Percentiles rank a stretch among this genome's conserved stretches.
These are phyloP conservation scores for Tribolium castaneum DNA, from an alignment of 1,140 invertebrate genomes.

Conservation along the genomic window DNA sequence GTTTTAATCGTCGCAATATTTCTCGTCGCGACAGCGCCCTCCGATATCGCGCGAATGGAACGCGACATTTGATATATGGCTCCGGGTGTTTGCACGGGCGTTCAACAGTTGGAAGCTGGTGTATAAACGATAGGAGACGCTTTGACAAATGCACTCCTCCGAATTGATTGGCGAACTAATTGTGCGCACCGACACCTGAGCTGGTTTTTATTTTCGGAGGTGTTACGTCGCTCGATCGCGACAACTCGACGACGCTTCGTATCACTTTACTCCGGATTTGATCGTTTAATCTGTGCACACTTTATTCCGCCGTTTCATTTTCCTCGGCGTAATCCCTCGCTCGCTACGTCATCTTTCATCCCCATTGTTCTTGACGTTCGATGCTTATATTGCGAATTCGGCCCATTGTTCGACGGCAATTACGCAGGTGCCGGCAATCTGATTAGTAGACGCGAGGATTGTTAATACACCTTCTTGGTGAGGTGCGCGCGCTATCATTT, in stretches of 20 bases:
- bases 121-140: slow-evolving; percentile 39
- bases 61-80: slow-evolving; percentile 41
- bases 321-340: slow-evolving; percentile 37
- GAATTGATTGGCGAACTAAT: slow-evolving; percentile 23
- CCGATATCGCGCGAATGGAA: slow-evolving; percentile 17
- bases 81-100: slow-evolving; percentile 40
- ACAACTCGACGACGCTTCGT: background rate
- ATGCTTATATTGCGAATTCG: slow-evolving; percentile 36
- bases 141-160: slow-evolving; percentile 30
- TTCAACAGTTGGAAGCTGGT: slow-evolving; percentile 46
- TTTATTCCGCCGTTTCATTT: slow-evolving; percentile 39
- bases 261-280: background rate
- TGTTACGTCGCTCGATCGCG: background rate
- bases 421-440: slow-evolving; percentile 46
- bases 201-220: background rate
- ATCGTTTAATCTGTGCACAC: slow-evolving; percentile 40
- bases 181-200: slow-evolving; percentile 4
- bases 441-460: slow-evolving; percentile 43
- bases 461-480: slow-evolving; percentile 42
- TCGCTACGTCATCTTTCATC: slow-evolving; percentile 45
- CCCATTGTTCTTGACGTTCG: slow-evolving; percentile 41
- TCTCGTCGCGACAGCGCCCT: slow-evolving; percentile 36
- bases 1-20: slow-evolving; percentile 48
- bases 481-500: slow-evolving; percentile 31
- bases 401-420: slow-evolving; percentile 44